Conservation (phyloP, 2,888 invertebrate genomes). For the Heliconius erato region DNA sequence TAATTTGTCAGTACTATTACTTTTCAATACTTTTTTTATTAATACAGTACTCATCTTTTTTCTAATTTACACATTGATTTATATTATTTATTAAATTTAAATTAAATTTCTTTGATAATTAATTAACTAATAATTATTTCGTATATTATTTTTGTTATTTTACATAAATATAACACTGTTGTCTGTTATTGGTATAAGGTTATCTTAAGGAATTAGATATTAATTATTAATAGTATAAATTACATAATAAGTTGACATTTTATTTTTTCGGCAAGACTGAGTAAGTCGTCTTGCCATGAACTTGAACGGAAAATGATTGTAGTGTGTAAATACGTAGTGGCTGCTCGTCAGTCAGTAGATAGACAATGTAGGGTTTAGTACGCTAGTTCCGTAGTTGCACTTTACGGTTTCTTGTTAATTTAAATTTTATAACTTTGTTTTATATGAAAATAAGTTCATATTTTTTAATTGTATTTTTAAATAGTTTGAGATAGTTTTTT, state of each 20-base stretch:
- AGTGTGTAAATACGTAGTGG: constrained; percentile 22
- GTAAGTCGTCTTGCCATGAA: neutral
- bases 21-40: too few relatives aligned
- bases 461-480: neutral
- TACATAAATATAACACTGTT: constrained; percentile 7
- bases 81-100: neutral
- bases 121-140: neutral
- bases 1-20: neutral
- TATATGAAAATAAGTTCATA: too few relatives aligned
- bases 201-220: neutral
- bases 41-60: neutral
- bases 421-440: neutral
- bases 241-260: neutral
- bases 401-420: neutral
- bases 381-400: neutral
- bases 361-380: neutral
- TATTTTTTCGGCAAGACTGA: neutral
- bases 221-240: neutral
- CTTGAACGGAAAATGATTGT: constrained; percentile 12
- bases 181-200: constrained; percentile 18
- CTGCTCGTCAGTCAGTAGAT: constrained; percentile 13
- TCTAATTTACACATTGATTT: neutral
- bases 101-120: neutral
- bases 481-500: neutral
- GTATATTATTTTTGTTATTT: neutral